Percentiles rank a stretch among this genome's conserved stretches.
Evolutionary conservation across 2,113 vertebrate genomes (phyloP).

Genomic region (Rhinoderma darwinii): DNA sequence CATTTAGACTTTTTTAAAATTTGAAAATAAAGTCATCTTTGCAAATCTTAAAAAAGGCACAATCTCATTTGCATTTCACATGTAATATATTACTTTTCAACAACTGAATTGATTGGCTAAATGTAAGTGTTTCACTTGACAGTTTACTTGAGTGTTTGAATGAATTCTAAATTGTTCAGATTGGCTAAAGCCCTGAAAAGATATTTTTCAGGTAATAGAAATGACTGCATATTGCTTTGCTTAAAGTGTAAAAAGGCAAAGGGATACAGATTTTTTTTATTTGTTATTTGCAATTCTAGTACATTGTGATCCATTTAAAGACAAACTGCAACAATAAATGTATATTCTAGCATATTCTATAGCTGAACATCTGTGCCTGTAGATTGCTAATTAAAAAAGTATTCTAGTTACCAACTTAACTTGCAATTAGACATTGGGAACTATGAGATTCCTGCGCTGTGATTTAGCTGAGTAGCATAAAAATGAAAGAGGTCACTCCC

Average conservation of each 20-base stretch:
- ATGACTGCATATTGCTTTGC: neutral
- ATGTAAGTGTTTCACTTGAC: constrained; percentile 34
- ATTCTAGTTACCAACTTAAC: too few species aligned
- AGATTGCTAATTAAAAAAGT: too few species aligned
- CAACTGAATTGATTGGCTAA: constrained; percentile 15
- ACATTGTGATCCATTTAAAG: neutral
- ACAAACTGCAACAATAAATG: too few species aligned
- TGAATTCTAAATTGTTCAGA: constrained; percentile 23
- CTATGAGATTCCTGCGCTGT: too few species aligned
- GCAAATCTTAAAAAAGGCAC: neutral
- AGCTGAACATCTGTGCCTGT: too few species aligned
- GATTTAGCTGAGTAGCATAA: too few species aligned
- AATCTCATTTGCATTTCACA: neutral
- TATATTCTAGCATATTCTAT: too few species aligned
- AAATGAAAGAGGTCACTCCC: too few species aligned
- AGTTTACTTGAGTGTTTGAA: neutral
- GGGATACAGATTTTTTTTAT: neutral
- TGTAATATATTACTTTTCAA: constrained; percentile 7
- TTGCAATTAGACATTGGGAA: too few species aligned
- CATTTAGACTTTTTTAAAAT: too few species aligned
- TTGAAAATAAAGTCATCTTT: neutral
- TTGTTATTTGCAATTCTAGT: neutral
- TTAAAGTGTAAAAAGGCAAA: constrained; percentile 8
- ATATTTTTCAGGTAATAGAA: neutral
- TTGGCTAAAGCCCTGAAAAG: neutral